These are phyloP conservation scores for Margaritifera margaritifera DNA, from an alignment of 2,888 invertebrate species.

Conservation along the genomic window DNA sequence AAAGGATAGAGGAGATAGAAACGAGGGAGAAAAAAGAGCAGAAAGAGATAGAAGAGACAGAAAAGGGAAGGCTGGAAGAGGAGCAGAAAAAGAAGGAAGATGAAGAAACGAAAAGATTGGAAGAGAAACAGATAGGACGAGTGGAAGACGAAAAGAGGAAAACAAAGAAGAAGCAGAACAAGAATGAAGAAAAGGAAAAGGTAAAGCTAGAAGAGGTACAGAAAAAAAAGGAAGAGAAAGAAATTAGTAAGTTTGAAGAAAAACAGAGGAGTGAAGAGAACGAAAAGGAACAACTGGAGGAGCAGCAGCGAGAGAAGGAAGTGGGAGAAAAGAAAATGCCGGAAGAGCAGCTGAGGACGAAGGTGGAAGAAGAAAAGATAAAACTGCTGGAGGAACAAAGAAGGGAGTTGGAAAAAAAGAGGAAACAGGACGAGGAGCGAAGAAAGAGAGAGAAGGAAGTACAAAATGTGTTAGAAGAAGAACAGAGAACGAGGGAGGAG, in stretches of 20 bases:
- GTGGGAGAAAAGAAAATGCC: not conserved
- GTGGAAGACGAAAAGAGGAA: not conserved
- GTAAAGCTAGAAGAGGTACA: not conserved
- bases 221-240: not conserved
- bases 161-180: not conserved
- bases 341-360: not conserved
- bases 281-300: not conserved
- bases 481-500: not conserved
- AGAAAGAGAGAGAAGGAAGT: not conserved
- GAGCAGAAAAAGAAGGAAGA: not conserved
- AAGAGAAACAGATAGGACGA: not conserved
- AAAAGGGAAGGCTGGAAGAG: not conserved
- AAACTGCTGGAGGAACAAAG: not conserved
- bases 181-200: not conserved
- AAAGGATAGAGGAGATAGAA: not conserved
- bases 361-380: not conserved
- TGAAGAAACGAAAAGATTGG: not conserved
- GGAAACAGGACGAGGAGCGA: not conserved
- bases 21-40: not conserved
- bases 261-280: not conserved
- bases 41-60: not conserved
- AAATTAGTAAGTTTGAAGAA: not conserved
- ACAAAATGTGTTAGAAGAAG: not conserved
- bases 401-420: not conserved
- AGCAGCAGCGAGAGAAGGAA: not conserved